Evolutionary conservation across 2,888 invertebrate genomes (phyloP), one percentile per base, ranked within the genome.

Genomic region (Protophormia terraenovae): DNA sequence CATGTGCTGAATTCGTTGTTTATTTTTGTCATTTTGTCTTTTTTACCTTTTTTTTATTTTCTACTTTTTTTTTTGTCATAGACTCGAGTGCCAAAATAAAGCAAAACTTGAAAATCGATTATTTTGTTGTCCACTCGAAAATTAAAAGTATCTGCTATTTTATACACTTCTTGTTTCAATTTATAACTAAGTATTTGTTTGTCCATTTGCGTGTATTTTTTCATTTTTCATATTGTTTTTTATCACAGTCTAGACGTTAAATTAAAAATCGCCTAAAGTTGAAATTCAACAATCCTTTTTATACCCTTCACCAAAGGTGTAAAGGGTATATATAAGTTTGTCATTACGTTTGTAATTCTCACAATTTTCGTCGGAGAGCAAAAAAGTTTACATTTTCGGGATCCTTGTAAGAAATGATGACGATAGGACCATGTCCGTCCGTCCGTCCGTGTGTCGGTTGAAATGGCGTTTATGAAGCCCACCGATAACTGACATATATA

Each of bases 221-320:
- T 45, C 4, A 14, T 66, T 35, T 69, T 67, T 71, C 45, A 22
- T 6, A 19, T 71, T 79, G 41, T 71, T 53, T 76, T n/a, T 64
- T 53, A 75, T 27, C 53, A 35, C n/a, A 35, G 83, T 84, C 83
- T 84, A 84, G 83, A 84, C 83, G 60, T 75, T 79, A 62, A 79
- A 84, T 84, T 84, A 84, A 75, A 71, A 79, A 79, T 75, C 73
- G 83, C 83, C 79, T 62, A 53, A 75, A 84, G 83, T 83, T 73
- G 41, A 73, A 77, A 62, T 69, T 38, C 38, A 79, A 58, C 75
- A 79, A 79, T 78, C 62, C 73, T 79, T 69, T 41, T 41, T 50
- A n/a, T n/a, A n/a, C n/a, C n/a, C n/a, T n/a, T n/a, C n/a, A n/a
- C n/a, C n/a, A n/a, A n/a, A n/a, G n/a, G n/a, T n/a, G n/a, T n/a